Percentiles rank a stretch among this genome's conserved stretches.
Conservation (phyloP, 2,797 vertebrate genomes). For the Sebastes iracundus region DNA sequence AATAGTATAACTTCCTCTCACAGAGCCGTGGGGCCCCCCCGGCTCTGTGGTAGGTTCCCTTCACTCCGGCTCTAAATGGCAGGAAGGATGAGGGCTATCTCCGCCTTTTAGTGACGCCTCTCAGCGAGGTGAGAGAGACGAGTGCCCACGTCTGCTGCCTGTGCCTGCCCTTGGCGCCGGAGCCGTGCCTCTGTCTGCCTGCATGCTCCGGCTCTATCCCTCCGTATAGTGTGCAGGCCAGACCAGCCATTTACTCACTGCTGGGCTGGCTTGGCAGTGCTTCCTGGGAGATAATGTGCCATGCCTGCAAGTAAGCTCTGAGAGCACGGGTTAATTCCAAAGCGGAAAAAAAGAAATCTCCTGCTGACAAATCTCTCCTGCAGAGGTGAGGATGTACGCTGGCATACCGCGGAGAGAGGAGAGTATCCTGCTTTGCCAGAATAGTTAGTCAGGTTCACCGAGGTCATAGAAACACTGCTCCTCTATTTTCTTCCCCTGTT, state of each 20-base stretch:
- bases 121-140: conserved; percentile 50
- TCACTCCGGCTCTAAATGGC: conserved; percentile 55
- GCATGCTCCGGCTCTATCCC: conserved; percentile 20
- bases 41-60: conserved; percentile 61
- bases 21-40: conserved; percentile 37
- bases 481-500: conserved; percentile 49
- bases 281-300: conserved; percentile 70
- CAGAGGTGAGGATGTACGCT: conserved; percentile 66
- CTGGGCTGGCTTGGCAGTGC: conserved; percentile 53
- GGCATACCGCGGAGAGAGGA: conserved; percentile 39
- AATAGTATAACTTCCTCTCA: conserved; percentile 80
- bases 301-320: conserved; percentile 66
- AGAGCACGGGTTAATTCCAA: conserved; percentile 71
- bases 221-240: conserved; percentile 18
- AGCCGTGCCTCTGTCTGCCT: conserved; percentile 36
- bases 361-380: conserved; percentile 71
- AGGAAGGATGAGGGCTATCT: conserved; percentile 68
- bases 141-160: conserved; percentile 25
- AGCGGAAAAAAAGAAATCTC: conserved; percentile 50
- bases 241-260: conserved; percentile 56
- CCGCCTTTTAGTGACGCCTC: conserved; percentile 48
- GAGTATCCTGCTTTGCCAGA: conserved; percentile 55
- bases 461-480: conserved; percentile 67
- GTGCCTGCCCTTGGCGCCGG: conserved; percentile 33
- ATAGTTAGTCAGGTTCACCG: conserved; percentile 59